Evolutionary conservation across 1,140 invertebrate genomes (phyloP), one percentile per base, ranked within the genome.

Genomic region (Drosophila simulans): DNA sequence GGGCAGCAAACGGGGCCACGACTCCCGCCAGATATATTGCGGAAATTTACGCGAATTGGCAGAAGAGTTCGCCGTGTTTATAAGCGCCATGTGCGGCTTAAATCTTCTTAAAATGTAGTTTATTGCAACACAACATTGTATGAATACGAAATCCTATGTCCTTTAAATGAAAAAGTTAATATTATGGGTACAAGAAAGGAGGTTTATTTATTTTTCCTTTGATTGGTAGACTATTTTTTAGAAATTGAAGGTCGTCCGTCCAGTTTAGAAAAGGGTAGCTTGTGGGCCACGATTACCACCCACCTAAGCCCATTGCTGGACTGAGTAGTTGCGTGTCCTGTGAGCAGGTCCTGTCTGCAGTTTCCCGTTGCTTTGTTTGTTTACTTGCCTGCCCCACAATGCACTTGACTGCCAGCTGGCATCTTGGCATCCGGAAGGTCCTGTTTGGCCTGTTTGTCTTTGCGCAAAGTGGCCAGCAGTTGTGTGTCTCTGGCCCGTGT

Each of bases 41-140:
- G 37, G 72, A 54, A 51, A 59, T 70, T 80, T 84, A 84, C 69
- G 63, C 54, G 60, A 60, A 60, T 49, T 75, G 37, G 17, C 17
- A 34, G 25, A 25, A 34, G 53, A 60, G 15, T 42, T n/a, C 13
- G 25, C 2, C 8, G 4, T 12, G 20, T 31, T 58, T 58, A 20
- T 31, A 57, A 27, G 5, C 13, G 1, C 12, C 12, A 17, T 34
- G 13, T 58, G 35, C 8, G 34, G 13, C 3, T 27, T 17, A 31
- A 55, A 15, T n/a, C 25, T 31, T 5, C 27, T 31, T 2, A 56
- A 39, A 37, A 55, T 56, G 54, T 20, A 40, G 7, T 25, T 20
- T 35, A 20, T 5, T 11, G 2, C 25, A 13, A 17, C 12, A n/a
- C 15, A 40, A 12, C 55, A 45, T 45, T 31, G 42, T 34, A 5